Evolutionary conservation across 2,888 invertebrate species (phyloP), one percentile per base, ranked within the genome.

Genomic region (Drosophila mettleri): DNA sequence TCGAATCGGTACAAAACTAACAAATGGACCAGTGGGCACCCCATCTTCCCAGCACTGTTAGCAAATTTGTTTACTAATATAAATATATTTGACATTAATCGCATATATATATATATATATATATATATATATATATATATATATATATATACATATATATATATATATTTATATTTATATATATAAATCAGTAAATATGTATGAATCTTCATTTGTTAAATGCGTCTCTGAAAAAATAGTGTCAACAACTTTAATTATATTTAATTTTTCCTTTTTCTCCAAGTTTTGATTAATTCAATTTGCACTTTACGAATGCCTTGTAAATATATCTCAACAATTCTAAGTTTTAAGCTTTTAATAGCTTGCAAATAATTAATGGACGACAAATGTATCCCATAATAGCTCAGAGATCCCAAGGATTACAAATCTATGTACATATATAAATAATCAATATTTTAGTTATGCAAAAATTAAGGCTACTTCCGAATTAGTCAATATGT

Each of bases 191-290:
- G 36, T 54, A 52, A 61, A 64, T 69, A 65, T 63, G 41, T 59
- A 75, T 63, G 58, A 76, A 70, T 53, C 68, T 55, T 70, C 78
- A 85, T 68, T 72, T 78, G 57, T 82, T 83, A 83, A 83, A 83
- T 83, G 82, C 82, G 83, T 88, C 68, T 86, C 88, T 88, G 88
- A 87, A 85, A 82, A 83, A 86, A 83, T 85, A 81, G 72, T 85
- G 39, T 69, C 78, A 78, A 78, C 76, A 78, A 78, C 70, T 67
- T 69, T 52, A 68, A 67, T 69, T 51, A 20, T 36, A 34, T 51
- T 57, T 36, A 31, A 29, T 18, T 27, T 51, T 60, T 38, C 22
- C 38, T 57, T 38, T n/a, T 48, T 41, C 48, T 52, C 22, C 18
- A 29, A 22, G 61, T 61, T 75, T 74, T 74, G 74, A 74, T 74